Conservation (phyloP, 2,797 vertebrate species). For the Gallinago solitaria region DNA sequence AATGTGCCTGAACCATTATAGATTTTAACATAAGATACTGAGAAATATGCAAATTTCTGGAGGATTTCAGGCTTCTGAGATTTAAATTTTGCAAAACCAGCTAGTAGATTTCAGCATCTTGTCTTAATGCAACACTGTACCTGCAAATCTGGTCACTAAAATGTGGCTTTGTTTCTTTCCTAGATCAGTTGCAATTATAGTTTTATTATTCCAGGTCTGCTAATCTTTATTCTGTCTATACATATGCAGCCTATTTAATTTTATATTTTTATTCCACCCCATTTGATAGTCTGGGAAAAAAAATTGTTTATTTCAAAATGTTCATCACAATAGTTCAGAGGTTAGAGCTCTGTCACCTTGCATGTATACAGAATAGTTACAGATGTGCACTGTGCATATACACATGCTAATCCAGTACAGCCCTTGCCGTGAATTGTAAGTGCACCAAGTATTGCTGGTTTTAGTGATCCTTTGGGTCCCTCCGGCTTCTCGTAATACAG, state of each 20-base stretch:
- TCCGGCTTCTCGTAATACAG: background rate
- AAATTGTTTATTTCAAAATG: background rate
- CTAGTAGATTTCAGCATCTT: background rate
- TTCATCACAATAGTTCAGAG: conserved; percentile 7
- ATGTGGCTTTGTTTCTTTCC: background rate
- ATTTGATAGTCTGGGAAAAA: background rate
- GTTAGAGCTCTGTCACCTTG: background rate
- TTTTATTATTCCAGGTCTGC: background rate
- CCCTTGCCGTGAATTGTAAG: background rate
- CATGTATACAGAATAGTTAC: background rate
- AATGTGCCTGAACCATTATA: background rate
- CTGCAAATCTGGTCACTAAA: background rate
- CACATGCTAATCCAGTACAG: background rate
- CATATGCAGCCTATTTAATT: background rate
- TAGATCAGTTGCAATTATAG: background rate
- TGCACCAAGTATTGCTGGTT: background rate
- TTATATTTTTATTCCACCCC: background rate
- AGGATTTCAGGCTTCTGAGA: background rate
- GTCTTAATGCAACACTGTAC: background rate
- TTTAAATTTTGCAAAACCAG: background rate
- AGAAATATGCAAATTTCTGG: conserved; percentile 27
- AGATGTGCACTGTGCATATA: background rate
- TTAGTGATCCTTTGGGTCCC: background rate
- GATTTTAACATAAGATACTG: background rate
- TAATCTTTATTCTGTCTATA: background rate